Evolutionary conservation across 2,113 vertebrate genomes (phyloP), one percentile per base, ranked within the genome.

Genomic region (Oreocharis arfaki): DNA sequence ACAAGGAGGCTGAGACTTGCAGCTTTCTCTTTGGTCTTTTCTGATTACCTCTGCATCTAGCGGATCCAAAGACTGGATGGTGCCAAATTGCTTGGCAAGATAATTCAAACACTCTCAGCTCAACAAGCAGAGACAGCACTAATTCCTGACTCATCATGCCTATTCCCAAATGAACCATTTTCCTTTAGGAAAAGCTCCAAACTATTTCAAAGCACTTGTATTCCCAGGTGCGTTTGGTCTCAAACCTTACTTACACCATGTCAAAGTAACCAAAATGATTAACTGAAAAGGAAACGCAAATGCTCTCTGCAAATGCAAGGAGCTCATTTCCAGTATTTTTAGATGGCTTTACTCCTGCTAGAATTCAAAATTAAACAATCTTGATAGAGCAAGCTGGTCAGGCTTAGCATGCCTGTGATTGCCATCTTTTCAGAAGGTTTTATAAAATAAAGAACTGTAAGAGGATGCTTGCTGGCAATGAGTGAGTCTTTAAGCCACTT

Each of bases 41-140:
- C 69, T 88, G 68, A 84, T 42, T 93, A 60, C 28, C 67, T 88
- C 86, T 32, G 39, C 77, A 61, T 56, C 47, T n/a, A 92, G 79
- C 2, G 2, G 85, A 84, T 92, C 83, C 95, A 85, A 96, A 92
- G 42, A 44, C 42, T 84, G 22, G 8, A 35, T 18, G 8, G 42
- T 94, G 82, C 82, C 82, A 96, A 97, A 91, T 41, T 87, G n/a
- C 60, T 75, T 70, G 56, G 84, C 74, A 93, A 76, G 84, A 59
- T 24, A 53, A 78, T 65, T 49, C 67, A 85, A 37, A 41, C 37
- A 28, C 63, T 74, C 57, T 84, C 77, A 56, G 35, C 74, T 53
- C 71, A 90, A 75, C 7, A 26, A 84, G 60, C 52, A 47, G 68
- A 60, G 68, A 53, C 32, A 79, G 79, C 60, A 92, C 50, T 11